Evolutionary conservation across 2,888 invertebrate species (phyloP), one percentile per base, ranked within the genome.

Genomic region (Lochmaea capreae): DNA sequence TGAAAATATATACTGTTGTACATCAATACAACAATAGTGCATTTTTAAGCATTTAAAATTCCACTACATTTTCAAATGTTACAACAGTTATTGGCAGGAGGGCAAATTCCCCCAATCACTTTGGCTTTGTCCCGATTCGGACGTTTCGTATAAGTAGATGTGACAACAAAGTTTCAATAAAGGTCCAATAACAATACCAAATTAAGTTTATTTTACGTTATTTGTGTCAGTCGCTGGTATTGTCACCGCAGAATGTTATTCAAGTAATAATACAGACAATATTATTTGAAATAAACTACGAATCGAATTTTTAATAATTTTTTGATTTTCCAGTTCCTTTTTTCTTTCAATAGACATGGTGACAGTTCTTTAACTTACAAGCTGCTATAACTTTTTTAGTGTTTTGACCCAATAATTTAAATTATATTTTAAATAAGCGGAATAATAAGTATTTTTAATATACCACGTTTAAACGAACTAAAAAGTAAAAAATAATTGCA

Each of bases 91-190:
- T 58, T 58, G 58, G 11, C 58, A 18, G 26, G 26, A 22, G n/a
- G 18, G 26, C 5, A 58, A 18, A 58, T 58, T 58, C 26, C 18
- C 11, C 58, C 58, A 58, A 14, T 58, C 58, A 58, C 58, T 58
- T 58, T 58, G 22, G 58, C 12, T 12, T 16, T 58, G 58, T 58
- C 14, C 26, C 18, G 26, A 22, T 18, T 67, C 54, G 52, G 62
- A 61, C 52, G n/a, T 66, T 65, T 71, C 59, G 66, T 72, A 65
- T 72, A 73, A 71, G 68, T 68, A 71, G 68, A 61, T 49, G 67
- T 74, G 74, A 76, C 74, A 65, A 67, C 67, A 46, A 77, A 77
- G 72, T 77, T 79, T 77, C 79, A 77, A 80, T 78, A 79, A 76
- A 79, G 65, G 74, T 78, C 79, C 79, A 74, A 74, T 77, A 77